These are phyloP conservation scores for Arrhopalites spinosus DNA, from an alignment of 2,888 invertebrate genomes.

Conservation along the genomic window DNA sequence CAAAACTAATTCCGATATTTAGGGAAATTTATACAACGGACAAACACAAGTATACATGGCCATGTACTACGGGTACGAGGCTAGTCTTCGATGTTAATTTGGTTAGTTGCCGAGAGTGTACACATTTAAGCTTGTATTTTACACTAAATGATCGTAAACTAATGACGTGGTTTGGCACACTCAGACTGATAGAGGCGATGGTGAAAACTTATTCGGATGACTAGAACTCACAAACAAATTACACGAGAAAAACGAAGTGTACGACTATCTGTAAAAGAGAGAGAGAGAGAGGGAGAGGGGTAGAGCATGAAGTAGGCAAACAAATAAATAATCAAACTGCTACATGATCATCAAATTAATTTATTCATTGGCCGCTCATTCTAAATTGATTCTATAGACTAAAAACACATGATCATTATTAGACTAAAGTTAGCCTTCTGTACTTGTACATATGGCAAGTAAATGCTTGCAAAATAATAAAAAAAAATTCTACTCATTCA, in stretches of 20 bases:
- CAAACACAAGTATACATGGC: no score
- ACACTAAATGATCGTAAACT: background rate
- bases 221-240: background rate
- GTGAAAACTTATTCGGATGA: background rate
- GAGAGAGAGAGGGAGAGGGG: background rate
- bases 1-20: background rate
- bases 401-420: no score
- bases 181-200: background rate
- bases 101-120: background rate
- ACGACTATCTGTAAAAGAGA: background rate
- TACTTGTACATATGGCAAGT: no score
- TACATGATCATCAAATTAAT: no score
- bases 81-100: no score
- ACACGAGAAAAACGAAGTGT: background rate
- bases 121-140: background rate
- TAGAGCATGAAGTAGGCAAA: background rate
- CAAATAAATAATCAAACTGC: no score
- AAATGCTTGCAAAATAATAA: no score
- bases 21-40: background rate
- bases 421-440: no score
- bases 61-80: no score
- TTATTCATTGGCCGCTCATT: no score
- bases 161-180: background rate
- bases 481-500: no score
- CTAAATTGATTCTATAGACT: no score